Conservation (phyloP, 1,140 invertebrate genomes). For the Arctopsyche grandis region DNA sequence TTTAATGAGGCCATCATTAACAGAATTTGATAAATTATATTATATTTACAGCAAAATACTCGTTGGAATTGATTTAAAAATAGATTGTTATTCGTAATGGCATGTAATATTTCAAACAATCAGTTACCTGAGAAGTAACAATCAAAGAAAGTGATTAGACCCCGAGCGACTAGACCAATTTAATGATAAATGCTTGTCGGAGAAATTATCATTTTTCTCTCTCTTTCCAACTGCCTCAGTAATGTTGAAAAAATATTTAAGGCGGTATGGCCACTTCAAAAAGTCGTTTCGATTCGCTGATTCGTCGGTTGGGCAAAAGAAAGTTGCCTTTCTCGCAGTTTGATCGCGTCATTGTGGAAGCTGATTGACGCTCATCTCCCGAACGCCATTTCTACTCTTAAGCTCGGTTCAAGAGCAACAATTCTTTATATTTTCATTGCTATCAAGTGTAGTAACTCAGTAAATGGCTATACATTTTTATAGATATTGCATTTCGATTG, state of each 20-base stretch:
- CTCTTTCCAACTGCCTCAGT: background rate
- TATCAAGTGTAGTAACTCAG: background rate
- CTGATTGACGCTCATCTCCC: background rate
- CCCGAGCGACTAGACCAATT: no score
- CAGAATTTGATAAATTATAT: no score
- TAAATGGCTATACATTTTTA: background rate
- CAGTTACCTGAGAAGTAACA: no score
- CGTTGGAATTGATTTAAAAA: no score
- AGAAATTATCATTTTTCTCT: no score
- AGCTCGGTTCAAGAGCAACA: background rate
- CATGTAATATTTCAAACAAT: no score
- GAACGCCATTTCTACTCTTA: constrained; percentile 1
- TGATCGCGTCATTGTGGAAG: background rate
- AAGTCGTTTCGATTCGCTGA: constrained; percentile 28
- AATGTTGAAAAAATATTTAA: background rate
- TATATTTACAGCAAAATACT: no score
- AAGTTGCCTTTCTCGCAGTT: constrained; percentile 44
- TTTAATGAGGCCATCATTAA: no score
- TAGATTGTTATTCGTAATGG: no score
- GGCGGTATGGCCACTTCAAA: background rate
- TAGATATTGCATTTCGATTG: background rate
- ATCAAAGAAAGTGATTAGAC: no score
- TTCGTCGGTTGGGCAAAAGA: constrained; percentile 38
- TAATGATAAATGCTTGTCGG: no score
- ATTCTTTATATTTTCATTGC: background rate